These are phyloP conservation scores for Hydrozoanthus tunicans DNA, from an alignment of 64 coral and sea anemone species.

Conservation along the genomic window DNA sequence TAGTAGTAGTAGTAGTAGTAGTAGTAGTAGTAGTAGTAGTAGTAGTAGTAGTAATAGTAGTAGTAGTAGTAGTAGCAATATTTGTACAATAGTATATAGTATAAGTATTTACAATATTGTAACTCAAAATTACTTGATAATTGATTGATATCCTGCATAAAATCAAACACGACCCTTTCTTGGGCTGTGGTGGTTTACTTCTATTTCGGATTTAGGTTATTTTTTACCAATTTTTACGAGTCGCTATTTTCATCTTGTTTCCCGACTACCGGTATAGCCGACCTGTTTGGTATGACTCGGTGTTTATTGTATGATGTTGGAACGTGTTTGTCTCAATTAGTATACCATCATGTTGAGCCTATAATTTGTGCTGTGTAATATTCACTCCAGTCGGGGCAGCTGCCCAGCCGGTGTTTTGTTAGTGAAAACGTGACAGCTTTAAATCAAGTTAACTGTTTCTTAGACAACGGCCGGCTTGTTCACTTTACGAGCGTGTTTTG, in stretches of 20 bases:
- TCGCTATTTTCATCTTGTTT: too few relatives aligned
- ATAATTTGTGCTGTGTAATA: background rate
- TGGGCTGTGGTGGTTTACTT: too few relatives aligned
- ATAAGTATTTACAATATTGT: background rate
- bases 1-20: conserved; percentile 4
- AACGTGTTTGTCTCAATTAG: background rate
- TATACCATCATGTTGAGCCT: background rate
- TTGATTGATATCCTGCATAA: background rate
- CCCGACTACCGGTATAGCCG: background rate
- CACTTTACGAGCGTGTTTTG: background rate
- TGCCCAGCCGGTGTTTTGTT: background rate
- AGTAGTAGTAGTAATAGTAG: conserved; percentile 26
- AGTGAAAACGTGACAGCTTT: conserved; percentile 34
- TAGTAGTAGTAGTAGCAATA: conserved; percentile 40
- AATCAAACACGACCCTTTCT: too few relatives aligned
- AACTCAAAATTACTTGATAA: background rate
- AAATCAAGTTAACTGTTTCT: background rate
- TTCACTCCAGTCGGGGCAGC: background rate
- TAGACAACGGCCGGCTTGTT: background rate
- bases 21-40: conserved; percentile 28
- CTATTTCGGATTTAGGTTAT: background rate
- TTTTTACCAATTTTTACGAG: too few relatives aligned
- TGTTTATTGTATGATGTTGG: background rate
- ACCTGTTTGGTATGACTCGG: too few relatives aligned
- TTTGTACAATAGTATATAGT: background rate